Conservation (phyloP, 2,888 invertebrate genomes). For the Drosophila quinaria region DNA sequence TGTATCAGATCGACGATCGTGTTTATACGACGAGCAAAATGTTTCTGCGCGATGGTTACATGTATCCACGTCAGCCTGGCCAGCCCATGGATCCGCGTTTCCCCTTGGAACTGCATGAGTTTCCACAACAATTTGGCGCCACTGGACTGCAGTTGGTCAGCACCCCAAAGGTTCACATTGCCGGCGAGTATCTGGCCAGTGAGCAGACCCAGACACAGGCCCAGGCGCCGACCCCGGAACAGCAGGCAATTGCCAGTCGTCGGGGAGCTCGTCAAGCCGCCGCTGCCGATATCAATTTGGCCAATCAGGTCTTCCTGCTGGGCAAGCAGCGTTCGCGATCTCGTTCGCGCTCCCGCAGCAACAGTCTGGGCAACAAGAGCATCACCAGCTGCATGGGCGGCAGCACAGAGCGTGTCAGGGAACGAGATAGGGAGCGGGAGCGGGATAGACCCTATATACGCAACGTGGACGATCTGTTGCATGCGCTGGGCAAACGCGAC, state of each 20-base stretch:
- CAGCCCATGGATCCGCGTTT: conserved; percentile 84
- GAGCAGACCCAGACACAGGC: conserved; percentile 48
- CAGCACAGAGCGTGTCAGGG: background rate
- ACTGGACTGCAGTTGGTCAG: conserved; percentile 80
- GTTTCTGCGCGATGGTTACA: conserved; percentile 84
- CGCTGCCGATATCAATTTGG: conserved; percentile 81
- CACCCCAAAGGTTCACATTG: conserved; percentile 84
- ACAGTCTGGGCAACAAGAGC: conserved; percentile 79
- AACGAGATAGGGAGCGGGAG: conserved; percentile 13
- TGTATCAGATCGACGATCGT: conserved; percentile 84
- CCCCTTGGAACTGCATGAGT: conserved; percentile 84
- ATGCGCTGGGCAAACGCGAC: conserved; percentile 75
- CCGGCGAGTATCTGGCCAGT: conserved; percentile 83
- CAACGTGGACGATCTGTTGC: conserved; percentile 84
- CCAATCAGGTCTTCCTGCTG: conserved; percentile 84
- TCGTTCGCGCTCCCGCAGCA: conserved; percentile 83
- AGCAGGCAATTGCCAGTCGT: conserved; percentile 56
- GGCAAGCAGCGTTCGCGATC: conserved; percentile 75
- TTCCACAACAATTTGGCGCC: conserved; percentile 83
- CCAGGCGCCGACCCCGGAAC: conserved; percentile 36
- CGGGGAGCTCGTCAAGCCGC: conserved; percentile 78
- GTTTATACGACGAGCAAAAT: conserved; percentile 84
- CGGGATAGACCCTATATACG: conserved; percentile 77
- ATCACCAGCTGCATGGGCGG: conserved; percentile 62
- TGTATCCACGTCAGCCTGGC: conserved; percentile 84